Evolutionary conservation across 2,113 vertebrate genomes (phyloP), one percentile per base, ranked within the genome.

Genomic region (Hemiprocne comata): DNA sequence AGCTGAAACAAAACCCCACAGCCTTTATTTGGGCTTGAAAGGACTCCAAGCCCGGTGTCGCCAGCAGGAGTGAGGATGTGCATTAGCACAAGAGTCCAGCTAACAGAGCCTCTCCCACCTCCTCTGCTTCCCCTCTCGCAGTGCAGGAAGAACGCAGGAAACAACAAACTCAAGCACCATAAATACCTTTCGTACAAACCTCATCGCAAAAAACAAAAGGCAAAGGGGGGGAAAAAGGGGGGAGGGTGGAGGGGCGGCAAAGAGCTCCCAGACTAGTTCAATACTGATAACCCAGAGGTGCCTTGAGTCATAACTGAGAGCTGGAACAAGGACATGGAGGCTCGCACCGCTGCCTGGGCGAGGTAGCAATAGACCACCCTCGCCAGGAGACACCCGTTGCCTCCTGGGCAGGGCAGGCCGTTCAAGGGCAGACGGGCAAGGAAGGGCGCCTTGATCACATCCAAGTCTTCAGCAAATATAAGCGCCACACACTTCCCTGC

Each of bases 401-500:
- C 54, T 19, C 62, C 62, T 26, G 17, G 66, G 70, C 70, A 17
- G 80, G 58, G 29, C 1, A 64, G 55, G 9, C 40, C 40, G 40
- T 42, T 17, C 60, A 25, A 33, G 61, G 65, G 51, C 75, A 25
- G 53, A 11, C 31, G 40, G 40, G 40, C 40, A 42, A 14, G 21
- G 9, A 42, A 34, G 36, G 0, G 1, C 1, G 20, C 34, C 60
- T 17, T 0, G 6, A 14, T 23, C 33, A 6, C 80, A 48, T 3
- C 28, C 29, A 11, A 4, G 1, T 34, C 55, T 7, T 26, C 26
- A 7, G 42, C 18, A 6, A 14, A 21, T 1, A 0, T 1, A 26
- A 0, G 14, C 3, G 8, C 33, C 31, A 20, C 48, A 2, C 9
- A 0, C 28, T 11, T 34, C 6, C 13, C 77, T 11, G 40, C 5